A percentile compares a stretch with the other conserved stretches of the same genome.
Conservation (phyloP, 2,888 invertebrate species). For the Pristionchus maxplancki region DNA sequence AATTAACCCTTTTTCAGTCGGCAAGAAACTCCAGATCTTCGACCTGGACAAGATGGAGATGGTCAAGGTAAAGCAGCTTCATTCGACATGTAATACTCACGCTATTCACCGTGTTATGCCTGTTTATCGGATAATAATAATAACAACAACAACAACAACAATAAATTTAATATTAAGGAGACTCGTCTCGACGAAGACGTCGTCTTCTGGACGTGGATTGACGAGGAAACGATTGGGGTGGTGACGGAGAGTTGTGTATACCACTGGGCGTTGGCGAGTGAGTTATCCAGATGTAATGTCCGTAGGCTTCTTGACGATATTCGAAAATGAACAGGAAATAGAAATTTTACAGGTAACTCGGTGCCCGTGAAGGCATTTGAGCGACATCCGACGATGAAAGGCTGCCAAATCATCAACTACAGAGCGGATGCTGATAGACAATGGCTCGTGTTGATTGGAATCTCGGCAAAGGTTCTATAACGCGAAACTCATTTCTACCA, state of each 20-base stretch:
- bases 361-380: conserved; percentile 98
- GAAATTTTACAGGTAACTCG: conserved; percentile 84
- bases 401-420: conserved; percentile 99
- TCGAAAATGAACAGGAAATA: no score
- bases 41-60: conserved; percentile 99
- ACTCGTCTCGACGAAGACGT: conserved; percentile 92
- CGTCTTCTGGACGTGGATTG: conserved; percentile 99
- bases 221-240: conserved; percentile 92
- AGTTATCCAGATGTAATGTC: neutral
- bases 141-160: no score
- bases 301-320: neutral
- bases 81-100: no score
- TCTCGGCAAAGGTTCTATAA: conserved; percentile 84
- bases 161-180: no score
- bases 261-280: conserved; percentile 98
- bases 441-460: conserved; percentile 95
- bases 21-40: conserved; percentile 97
- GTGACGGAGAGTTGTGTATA: conserved; percentile 96
- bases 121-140: no score
- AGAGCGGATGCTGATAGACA: conserved; percentile 96
- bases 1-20: conserved; percentile 84
- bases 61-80: no score
- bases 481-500: neutral
- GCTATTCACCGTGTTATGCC: no score
- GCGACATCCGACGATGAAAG: conserved; percentile 92